Evolutionary conservation across 2,797 vertebrate genomes (phyloP).

Genomic region (Fundulus diaphanus): DNA sequence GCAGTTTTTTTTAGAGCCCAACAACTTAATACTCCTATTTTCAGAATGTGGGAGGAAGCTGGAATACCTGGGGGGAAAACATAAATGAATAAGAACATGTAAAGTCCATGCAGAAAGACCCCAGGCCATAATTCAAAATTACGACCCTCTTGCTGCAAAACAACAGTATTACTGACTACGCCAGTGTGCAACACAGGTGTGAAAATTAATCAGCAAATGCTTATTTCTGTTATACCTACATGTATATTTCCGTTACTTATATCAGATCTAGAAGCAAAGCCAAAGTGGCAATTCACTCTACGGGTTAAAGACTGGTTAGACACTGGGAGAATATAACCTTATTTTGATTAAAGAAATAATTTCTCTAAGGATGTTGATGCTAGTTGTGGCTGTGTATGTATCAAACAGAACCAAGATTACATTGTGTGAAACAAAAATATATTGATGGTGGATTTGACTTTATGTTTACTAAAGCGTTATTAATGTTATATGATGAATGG

Average conservation of each 20-base stretch:
- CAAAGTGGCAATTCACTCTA: not conserved
- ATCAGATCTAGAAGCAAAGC: not conserved
- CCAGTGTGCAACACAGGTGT: not conserved
- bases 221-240: not conserved
- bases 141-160: not conserved
- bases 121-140: not conserved
- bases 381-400: not conserved
- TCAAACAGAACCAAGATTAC: not conserved
- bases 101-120: not conserved
- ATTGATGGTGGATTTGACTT: not conserved
- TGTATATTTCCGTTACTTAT: not conserved
- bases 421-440: not conserved
- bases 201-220: not conserved
- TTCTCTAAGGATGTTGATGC: not conserved
- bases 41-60: not conserved
- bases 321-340: not conserved
- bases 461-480: not conserved
- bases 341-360: not conserved
- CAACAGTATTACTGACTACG: not conserved
- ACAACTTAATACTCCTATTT: not conserved
- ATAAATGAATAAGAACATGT: not conserved
- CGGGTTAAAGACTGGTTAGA: not conserved
- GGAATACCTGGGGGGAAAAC: not conserved
- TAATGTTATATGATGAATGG: not conserved
- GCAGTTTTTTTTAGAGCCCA: not conserved